Base-by-base conservation (phyloP, 2,888 invertebrate species). In the Papilio elwesi region DNA sequence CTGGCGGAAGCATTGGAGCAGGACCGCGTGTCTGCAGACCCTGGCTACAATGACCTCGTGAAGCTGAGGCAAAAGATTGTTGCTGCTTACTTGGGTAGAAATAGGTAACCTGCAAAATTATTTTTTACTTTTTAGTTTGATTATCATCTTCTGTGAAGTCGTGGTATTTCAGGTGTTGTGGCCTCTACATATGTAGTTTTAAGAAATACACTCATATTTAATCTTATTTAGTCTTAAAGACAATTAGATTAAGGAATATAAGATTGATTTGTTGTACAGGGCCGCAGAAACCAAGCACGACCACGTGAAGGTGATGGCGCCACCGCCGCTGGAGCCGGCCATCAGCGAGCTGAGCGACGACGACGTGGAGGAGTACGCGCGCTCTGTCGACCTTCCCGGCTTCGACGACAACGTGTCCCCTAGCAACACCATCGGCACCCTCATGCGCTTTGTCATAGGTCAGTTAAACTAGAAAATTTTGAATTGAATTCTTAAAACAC, bases 361-460 rank as follows among this genome's bases (percentile, higher is more conserved):
- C 76, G 96, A 96, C 76, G 92, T 94, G 79, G 97, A 97, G 82
- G 94, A 96, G 66, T 97, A 96, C 94, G 96, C 97, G 0, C 93
- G 97, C 74, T 95, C 95, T 9, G 96, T 97, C 0, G 97, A 97
- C 87, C 92, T 97, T 53, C 97, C 97, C 2, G 97, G 97, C 2
- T 96, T 97, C 77, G 97, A 97, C 78, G 97, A 97, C 83, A 97
- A 97, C 83, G 96, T 97, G 48, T 97, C 97, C 0, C 96, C 96
- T 0, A 95, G 95, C 83, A 97, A 97, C 87, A 95, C 94, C 67
- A 96, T 97, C 71, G 95, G 95, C 68, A 94, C 96, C 52, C 90
- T 97, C 71, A 90, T 96, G 68, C 92, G 97, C 80, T 95, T 97
- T 77, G 95, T 96, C 38, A 91, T 97, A 15, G 97, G 96, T 89